Evolutionary conservation across 2,797 vertebrate genomes (phyloP), one percentile per base, ranked within the genome.

Genomic region (Pristis pectinata): DNA sequence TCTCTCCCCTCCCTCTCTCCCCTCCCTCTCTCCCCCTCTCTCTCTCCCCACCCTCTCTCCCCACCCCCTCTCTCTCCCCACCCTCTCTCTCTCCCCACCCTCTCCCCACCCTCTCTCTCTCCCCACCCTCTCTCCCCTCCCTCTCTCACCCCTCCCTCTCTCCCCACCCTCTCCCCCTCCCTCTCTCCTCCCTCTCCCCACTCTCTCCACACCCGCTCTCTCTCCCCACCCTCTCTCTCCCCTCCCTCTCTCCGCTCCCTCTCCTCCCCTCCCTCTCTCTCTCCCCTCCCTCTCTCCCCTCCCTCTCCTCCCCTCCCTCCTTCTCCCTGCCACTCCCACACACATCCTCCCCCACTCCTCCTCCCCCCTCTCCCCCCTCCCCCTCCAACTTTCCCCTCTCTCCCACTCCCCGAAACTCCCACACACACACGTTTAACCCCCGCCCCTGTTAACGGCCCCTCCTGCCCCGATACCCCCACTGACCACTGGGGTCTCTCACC

Each of bases 331-430:
- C 1, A 1, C 34, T 41, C 4, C 8, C 17, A 15, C 2, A 70
- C 22, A 24, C 22, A 15, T 7, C 37, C 13, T 37, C 37, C 77
- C 22, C 19, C 19, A 27, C 13, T 34, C 9, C 76, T 15, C 1
- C 30, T 9, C 76, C 30, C 34, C 9, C 34, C 17, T 10, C 24
- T 2, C n/a, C 10, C 11, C 1, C 7, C 6, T 10, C 11, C 76
- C 15, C 8, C 49, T 49, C 49, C 49, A 4, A 49, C 30, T 11
- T 13, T 2, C 13, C 76, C 76, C 2, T 27, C 30, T 4, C 74
- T 1, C 9, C 10, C 5, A 1, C 11, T n/a, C 6, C 15, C n/a
- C 37, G 6, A 10, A 2, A 2, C 0, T 6, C 6, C 22, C 19
- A 19, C 11, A 15, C 64, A 19, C 11, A 3, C 1, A 3, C 1